Percentiles rank a stretch among this genome's conserved stretches.
phyloP scores from a whole-genome alignment of 2,888 invertebrate genomes.

The Crocallis elinguaria region DNA sequence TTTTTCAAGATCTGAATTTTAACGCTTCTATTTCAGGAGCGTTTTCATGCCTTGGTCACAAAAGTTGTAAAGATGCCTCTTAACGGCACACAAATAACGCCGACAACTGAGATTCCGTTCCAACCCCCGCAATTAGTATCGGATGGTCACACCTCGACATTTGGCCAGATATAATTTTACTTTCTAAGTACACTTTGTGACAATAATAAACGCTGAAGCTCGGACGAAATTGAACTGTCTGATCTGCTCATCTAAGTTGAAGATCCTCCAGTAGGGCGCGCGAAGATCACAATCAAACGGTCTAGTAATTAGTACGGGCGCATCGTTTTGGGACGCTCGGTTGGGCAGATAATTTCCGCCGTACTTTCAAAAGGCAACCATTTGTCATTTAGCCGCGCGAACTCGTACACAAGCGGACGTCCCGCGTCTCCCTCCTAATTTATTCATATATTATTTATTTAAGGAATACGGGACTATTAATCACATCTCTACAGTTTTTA shows the following conservation, averaged over 20 bases:
- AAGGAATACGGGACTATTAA: conserved; percentile 82
- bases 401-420: conserved; percentile 76
- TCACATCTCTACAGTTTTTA: conserved; percentile 82
- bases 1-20: conserved; percentile 44
- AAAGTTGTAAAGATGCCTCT: conserved; percentile 68
- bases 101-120: conserved; percentile 57
- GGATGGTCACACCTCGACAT: conserved; percentile 83
- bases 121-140: conserved; percentile 80
- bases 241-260: conserved; percentile 43
- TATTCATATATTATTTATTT: conserved; percentile 84
- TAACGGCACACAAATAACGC: conserved; percentile 72
- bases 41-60: conserved; percentile 64
- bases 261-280: conserved; percentile 44
- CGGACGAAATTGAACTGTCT: conserved; percentile 53
- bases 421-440: conserved; percentile 75
- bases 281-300: conserved; percentile 79
- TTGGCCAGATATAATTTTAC: conserved; percentile 79
- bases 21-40: conserved; percentile 56
- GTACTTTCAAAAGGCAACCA: conserved; percentile 81
- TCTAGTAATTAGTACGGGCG: conserved; percentile 81
- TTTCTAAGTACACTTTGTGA: conserved; percentile 81
- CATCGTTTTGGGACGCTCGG: conserved; percentile 77
- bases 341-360: conserved; percentile 84
- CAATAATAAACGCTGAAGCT: conserved; percentile 63
- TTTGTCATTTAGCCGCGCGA: conserved; percentile 82